phyloP scores from a whole-genome alignment of 2,888 invertebrate species.

The Acronicta psi region DNA sequence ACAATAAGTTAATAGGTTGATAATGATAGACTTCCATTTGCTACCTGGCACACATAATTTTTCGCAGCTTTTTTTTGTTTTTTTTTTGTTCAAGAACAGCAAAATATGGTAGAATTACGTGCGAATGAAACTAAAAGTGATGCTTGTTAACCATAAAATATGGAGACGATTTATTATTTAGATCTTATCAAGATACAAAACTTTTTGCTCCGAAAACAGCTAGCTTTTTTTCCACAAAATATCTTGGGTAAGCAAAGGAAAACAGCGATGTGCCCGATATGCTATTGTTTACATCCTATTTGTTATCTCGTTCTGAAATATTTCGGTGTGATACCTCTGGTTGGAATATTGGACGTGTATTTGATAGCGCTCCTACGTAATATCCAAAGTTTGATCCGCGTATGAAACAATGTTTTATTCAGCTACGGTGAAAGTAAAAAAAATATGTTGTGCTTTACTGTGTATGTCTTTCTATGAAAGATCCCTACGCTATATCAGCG shows the following conservation, averaged over 20 bases:
- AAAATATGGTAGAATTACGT: constrained; percentile 40
- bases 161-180: constrained; percentile 43
- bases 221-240: constrained; percentile 28
- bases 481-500: too few species aligned
- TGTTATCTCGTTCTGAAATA: constrained; percentile 47
- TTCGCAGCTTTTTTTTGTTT: too few species aligned
- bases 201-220: constrained; percentile 19
- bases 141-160: constrained; percentile 29
- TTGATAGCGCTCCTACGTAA: constrained; percentile 26
- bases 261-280: constrained; percentile 26
- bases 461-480: too few species aligned
- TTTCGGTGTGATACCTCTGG: constrained; percentile 32
- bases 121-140: constrained; percentile 26
- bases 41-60: too few species aligned
- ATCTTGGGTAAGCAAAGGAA: constrained; percentile 26
- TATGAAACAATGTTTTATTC: constrained; percentile 21
- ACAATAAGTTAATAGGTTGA: too few species aligned
- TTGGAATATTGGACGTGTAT: constrained; percentile 27
- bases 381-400: constrained; percentile 25
- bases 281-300: constrained; percentile 40
- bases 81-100: too few species aligned
- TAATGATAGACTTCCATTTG: too few species aligned
- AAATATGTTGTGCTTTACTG: constrained; percentile 16
- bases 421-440: constrained; percentile 10
- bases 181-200: constrained; percentile 35